Percentiles rank a stretch among this genome's conserved stretches.
phyloP scores from a whole-genome alignment of 2,113 vertebrate genomes.

The Thalassoma bifasciatum region DNA sequence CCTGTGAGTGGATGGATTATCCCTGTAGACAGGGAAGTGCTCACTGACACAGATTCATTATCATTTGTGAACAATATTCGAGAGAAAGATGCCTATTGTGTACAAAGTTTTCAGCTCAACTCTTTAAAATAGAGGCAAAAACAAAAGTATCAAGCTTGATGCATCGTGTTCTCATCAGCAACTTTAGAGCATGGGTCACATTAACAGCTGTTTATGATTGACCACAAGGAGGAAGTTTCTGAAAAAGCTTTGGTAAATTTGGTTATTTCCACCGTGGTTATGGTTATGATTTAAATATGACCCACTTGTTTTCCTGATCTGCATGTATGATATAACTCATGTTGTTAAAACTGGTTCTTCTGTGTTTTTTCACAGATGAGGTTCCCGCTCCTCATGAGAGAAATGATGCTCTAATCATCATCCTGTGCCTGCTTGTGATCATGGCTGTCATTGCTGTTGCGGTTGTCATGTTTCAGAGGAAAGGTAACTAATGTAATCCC shows the following conservation, averaged over 20 bases:
- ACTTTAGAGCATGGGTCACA: background rate
- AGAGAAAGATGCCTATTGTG: too few relatives aligned
- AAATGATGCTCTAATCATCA: conserved; percentile 5
- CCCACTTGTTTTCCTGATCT: background rate
- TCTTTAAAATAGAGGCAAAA: too few relatives aligned
- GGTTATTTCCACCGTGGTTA: conserved; percentile 65
- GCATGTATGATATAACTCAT: background rate
- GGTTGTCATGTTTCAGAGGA: conserved; percentile 22
- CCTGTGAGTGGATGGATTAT: too few relatives aligned
- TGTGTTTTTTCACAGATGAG: conserved; percentile 59
- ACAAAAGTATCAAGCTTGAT: too few relatives aligned
- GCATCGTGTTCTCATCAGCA: background rate
- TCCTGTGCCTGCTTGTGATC: background rate
- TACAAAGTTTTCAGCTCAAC: too few relatives aligned
- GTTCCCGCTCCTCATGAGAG: background rate
- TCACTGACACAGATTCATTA: too few relatives aligned
- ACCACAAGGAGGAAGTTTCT: conserved; percentile 43
- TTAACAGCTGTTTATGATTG: background rate
- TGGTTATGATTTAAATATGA: background rate
- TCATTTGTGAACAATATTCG: too few relatives aligned
- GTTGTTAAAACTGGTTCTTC: background rate
- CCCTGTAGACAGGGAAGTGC: too few relatives aligned
- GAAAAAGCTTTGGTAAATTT: conserved; percentile 20
- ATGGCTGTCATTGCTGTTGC: background rate
- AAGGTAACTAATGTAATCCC: conserved; percentile 46